These are phyloP conservation scores for Pangasianodon gigas DNA, from an alignment of 2,113 vertebrate genomes.

Conservation along the genomic window DNA sequence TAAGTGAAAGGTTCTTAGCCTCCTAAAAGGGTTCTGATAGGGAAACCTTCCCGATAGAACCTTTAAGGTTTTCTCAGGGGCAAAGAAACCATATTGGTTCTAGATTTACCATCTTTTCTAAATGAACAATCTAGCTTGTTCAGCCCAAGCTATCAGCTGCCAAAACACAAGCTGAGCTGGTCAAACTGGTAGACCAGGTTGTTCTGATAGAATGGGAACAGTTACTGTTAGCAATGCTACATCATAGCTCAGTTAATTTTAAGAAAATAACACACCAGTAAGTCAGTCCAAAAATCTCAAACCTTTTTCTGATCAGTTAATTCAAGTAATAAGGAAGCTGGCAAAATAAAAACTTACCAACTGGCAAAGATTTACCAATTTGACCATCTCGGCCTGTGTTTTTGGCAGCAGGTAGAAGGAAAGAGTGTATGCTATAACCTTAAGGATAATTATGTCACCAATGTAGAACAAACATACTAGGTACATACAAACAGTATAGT, in stretches of 20 bases:
- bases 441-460: background rate
- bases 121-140: background rate
- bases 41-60: background rate
- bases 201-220: background rate
- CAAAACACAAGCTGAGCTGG: background rate
- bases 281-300: background rate
- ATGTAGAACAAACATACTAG: background rate
- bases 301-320: background rate
- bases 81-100: background rate
- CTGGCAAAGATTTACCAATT: background rate
- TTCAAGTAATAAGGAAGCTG: background rate
- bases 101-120: background rate
- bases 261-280: background rate
- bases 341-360: no score
- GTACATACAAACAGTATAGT: background rate
- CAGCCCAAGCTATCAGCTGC: background rate
- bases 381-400: background rate
- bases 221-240: background rate
- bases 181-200: background rate
- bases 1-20: background rate
- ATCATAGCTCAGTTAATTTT: background rate
- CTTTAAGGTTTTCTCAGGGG: background rate
- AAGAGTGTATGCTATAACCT: background rate
- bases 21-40: background rate
- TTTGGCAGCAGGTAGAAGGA: background rate